phyloP scores from a whole-genome alignment of 2,888 invertebrate species.

The Oscheius sp. region DNA sequence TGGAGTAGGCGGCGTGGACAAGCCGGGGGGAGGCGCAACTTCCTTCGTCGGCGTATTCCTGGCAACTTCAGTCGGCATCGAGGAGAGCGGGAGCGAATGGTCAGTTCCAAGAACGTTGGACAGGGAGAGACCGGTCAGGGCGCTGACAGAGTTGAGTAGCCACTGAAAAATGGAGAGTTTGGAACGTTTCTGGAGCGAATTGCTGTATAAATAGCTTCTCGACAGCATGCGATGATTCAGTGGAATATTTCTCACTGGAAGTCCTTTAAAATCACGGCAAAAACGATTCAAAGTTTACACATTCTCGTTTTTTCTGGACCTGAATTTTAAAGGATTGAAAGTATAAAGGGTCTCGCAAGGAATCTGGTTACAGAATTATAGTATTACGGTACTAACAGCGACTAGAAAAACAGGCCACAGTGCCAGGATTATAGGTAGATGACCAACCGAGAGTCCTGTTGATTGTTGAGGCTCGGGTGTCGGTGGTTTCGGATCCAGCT shows the following conservation, averaged over 20 bases:
- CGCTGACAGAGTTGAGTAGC: conserved; percentile 22
- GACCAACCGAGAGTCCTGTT: neutral
- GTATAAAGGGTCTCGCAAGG: too few species aligned
- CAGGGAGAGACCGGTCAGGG: conserved; percentile 14
- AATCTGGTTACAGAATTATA: too few species aligned
- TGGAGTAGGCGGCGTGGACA: neutral
- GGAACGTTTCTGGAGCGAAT: too few species aligned
- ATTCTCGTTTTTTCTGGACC: too few species aligned
- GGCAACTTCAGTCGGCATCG: conserved; percentile 6
- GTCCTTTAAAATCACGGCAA: too few species aligned
- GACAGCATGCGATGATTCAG: too few species aligned
- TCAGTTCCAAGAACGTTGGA: conserved; percentile 33
- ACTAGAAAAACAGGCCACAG: neutral
- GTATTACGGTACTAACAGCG: too few species aligned
- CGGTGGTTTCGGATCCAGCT: neutral
- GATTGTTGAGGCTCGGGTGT: neutral
- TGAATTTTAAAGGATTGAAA: too few species aligned
- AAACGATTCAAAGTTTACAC: too few species aligned
- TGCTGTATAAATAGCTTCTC: too few species aligned
- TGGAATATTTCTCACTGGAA: too few species aligned
- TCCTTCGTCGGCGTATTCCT: neutral
- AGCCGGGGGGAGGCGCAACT: conserved; percentile 9
- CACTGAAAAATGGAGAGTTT: conserved; percentile 18
- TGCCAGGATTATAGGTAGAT: neutral
- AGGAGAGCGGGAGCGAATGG: conserved; percentile 23